phyloP scores from a whole-genome alignment of 2,797 vertebrate genomes.

The Rhodeus uyekii region DNA sequence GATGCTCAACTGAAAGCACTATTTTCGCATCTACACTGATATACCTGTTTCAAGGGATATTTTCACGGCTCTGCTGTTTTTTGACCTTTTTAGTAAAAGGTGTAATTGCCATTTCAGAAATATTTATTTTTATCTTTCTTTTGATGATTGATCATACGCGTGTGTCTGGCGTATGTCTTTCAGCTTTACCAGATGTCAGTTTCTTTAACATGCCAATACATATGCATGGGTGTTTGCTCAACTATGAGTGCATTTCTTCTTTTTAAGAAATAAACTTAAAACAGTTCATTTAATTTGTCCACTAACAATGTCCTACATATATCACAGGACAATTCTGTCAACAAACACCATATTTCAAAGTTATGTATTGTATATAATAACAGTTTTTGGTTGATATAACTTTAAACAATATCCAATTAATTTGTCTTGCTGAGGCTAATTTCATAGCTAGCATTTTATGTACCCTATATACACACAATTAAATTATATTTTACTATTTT shows the following conservation, averaged over 20 bases:
- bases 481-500: not conserved
- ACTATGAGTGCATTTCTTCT: not conserved
- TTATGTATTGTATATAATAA: too few species aligned
- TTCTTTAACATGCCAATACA: not conserved
- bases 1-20: not conserved
- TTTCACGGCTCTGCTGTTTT: not conserved
- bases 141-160: not conserved
- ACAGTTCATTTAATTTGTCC: too few species aligned
- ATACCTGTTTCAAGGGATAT: not conserved
- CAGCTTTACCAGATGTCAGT: not conserved
- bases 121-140: not conserved
- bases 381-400: not conserved
- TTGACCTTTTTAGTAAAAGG: conserved; percentile 22
- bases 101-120: conserved; percentile 5
- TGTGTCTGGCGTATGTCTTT: conserved; percentile 4
- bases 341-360: not conserved
- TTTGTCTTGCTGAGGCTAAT: not conserved
- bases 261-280: not conserved
- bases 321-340: not conserved
- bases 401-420: not conserved
- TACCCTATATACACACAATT: not conserved
- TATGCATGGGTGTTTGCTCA: not conserved
- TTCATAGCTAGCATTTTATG: not conserved
- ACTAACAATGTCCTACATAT: not conserved
- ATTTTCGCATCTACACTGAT: not conserved